Percentiles rank a stretch among this genome's conserved stretches.
Evolutionary conservation across 2,888 invertebrate genomes (phyloP).

Genomic region (Perdita meconis): DNA sequence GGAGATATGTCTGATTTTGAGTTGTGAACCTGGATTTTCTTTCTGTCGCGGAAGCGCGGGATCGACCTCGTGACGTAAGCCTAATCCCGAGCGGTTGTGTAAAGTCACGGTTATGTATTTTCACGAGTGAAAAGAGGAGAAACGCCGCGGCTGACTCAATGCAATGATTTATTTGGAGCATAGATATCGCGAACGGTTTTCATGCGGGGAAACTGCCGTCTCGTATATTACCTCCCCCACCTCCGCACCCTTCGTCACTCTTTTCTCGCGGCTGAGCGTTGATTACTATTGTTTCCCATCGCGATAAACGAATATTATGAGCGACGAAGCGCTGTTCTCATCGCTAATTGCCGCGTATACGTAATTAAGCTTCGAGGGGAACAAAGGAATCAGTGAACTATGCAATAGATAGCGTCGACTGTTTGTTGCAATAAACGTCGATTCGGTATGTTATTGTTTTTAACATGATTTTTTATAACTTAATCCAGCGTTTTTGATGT

Average conservation of each 20-base stretch:
- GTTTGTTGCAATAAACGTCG: conserved; percentile 4
- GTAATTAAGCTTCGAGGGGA: conserved; percentile 8
- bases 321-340: background rate
- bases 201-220: conserved; percentile 1
- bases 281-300: conserved; percentile 24
- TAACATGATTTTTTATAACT: no score
- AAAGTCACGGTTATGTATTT: conserved; percentile 34
- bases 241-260: no score
- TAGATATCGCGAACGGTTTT: conserved; percentile 13
- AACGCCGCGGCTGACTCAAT: conserved; percentile 14
- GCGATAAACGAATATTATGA: conserved; percentile 1
- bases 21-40: background rate
- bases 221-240: background rate
- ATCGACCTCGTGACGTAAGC: conserved; percentile 21
- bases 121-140: conserved; percentile 33
- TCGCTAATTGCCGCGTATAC: background rate
- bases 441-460: background rate
- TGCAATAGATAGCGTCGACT: background rate
- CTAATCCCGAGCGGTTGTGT: conserved; percentile 18
- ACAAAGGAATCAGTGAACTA: background rate
- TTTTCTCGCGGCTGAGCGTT: background rate
- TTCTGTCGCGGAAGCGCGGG: background rate
- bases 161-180: conserved; percentile 21
- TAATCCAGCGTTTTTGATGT: no score
- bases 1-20: conserved; percentile 20